Base-by-base conservation (phyloP, 1,140 invertebrate species). In the Ceratitis capitata region DNA sequence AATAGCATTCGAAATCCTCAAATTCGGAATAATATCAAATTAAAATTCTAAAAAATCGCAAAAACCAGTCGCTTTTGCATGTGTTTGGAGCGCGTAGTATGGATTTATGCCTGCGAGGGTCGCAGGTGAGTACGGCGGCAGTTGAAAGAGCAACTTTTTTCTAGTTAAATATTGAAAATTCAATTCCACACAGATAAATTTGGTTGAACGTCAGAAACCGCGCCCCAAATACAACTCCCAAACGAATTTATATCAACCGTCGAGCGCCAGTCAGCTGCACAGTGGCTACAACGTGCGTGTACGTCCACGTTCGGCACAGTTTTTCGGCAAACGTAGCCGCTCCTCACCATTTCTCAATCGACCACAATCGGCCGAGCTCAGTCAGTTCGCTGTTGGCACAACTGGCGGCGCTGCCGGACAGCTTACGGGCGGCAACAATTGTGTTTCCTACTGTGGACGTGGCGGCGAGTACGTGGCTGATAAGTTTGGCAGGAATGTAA, bases 31-130 rank as follows among this genome's bases (percentile, higher is more conserved):
- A n/a, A n/a, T n/a, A n/a, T 23, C 51, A 9, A 6, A 7, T 9
- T 6, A 35, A 74, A 47, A 49, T 42, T 47, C 9, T 32, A 23
- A 1, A 3, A 74, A 51, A 85, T 29, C 6, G 3, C 49, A n/a
- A 45, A 74, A 69, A 64, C 3, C 7, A 35, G 61, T 47, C 49
- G 39, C 3, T 47, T 45, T 7, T 42, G 69, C 69, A 45, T 78
- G 35, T 45, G 39, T 39, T 78, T 78, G 69, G 39, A 45, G n/a
- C 12, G 39, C 45, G 82, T 89, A 91, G 89, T 88, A 91, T 91
- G 90, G 90, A 91, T 90, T 89, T 91, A 89, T 87, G 90, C 89
- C 88, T 91, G 26, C 85, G 86, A 85, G 90, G 90, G 84, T 91
- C 90, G 45, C 83, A 87, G 86, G 86, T 87, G 32, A 87, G 84